These are phyloP conservation scores for Triplophysa yarkandensis DNA, from an alignment of 2,797 vertebrate species.

Conservation along the genomic window DNA sequence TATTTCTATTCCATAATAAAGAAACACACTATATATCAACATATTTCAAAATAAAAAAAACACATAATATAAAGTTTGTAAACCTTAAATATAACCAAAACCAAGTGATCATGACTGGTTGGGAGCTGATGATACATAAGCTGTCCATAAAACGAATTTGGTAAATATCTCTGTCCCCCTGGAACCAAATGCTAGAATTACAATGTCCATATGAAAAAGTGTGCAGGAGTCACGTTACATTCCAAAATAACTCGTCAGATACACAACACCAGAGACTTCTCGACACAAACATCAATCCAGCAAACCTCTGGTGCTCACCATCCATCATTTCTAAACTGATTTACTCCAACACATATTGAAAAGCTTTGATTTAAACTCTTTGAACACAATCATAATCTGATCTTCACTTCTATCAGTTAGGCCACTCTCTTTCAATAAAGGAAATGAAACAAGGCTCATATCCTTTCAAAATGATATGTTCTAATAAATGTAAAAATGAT, in stretches of 20 bases:
- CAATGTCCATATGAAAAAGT: conserved; percentile 60
- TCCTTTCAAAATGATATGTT: too few species aligned
- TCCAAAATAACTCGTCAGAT: conserved; percentile 61
- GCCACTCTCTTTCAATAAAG: too few species aligned
- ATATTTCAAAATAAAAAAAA: neutral
- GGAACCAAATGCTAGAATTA: conserved; percentile 55
- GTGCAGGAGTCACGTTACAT: conserved; percentile 53
- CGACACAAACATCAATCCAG: conserved; percentile 52
- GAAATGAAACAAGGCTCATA: too few species aligned
- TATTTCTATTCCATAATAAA: too few species aligned
- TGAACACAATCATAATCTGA: neutral
- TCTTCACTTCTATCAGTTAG: too few species aligned
- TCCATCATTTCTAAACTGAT: conserved; percentile 25
- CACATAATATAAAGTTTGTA: neutral
- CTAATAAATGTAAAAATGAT: too few species aligned
- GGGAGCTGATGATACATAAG: conserved; percentile 16
- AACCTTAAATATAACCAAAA: conserved; percentile 15
- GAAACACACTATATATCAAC: too few species aligned
- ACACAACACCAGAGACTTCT: conserved; percentile 57
- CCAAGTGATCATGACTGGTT: conserved; percentile 6
- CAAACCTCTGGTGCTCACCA: conserved; percentile 46
- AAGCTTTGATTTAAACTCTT: neutral
- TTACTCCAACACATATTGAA: neutral
- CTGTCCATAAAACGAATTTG: conserved; percentile 44
- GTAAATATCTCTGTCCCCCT: conserved; percentile 47